Evolutionary conservation across 2,113 vertebrate genomes (phyloP).

Genomic region (Thunnus thynnus): DNA sequence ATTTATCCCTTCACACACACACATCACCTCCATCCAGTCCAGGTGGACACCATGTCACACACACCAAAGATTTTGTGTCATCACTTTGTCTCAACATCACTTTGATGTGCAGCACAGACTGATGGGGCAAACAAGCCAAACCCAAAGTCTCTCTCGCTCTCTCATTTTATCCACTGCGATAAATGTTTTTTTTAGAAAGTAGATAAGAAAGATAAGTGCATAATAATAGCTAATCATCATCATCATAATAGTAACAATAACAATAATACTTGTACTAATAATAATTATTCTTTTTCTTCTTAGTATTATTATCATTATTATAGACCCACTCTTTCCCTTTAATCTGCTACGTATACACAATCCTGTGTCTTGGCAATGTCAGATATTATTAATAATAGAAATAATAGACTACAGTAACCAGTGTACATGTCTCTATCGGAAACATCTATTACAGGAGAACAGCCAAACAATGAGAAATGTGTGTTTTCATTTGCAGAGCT

Average conservation of each 20-base stretch:
- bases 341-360: too few relatives aligned
- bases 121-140: conserved; percentile 42
- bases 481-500: neutral
- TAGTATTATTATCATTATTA: neutral
- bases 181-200: neutral
- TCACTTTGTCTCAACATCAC: conserved; percentile 70
- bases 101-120: conserved; percentile 68
- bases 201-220: neutral
- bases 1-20: conserved; percentile 38
- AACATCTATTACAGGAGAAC: neutral
- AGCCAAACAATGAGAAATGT: neutral
- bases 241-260: neutral
- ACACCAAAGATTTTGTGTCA: conserved; percentile 67
- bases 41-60: conserved; percentile 58
- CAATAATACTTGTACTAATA: neutral
- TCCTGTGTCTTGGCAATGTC: neutral
- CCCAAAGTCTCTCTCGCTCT: neutral
- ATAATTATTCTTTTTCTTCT: neutral
- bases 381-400: neutral
- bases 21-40: conserved; percentile 41
- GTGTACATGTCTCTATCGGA: neutral
- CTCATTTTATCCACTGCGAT: neutral
- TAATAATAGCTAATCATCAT: neutral
- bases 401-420: neutral
- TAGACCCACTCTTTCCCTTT: too few relatives aligned